phyloP scores from a whole-genome alignment of 2,113 vertebrate species.

The Alosa alosa region DNA sequence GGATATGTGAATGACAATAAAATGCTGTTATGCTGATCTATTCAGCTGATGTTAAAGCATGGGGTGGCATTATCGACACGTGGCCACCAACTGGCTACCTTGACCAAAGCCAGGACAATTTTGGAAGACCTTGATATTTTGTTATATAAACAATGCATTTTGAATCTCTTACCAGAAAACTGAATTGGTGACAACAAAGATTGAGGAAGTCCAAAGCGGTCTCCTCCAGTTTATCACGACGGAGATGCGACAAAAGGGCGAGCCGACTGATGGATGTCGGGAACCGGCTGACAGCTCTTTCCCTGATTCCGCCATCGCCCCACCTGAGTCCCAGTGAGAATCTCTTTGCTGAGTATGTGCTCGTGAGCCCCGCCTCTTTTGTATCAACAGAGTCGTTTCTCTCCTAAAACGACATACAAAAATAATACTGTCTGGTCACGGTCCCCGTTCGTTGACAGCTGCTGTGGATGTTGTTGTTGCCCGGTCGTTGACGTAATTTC shows the following conservation, averaged over 20 bases:
- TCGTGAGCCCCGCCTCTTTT: slow-evolving; percentile 17
- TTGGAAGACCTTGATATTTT: neutral
- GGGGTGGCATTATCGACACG: neutral
- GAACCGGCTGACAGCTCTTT: slow-evolving; percentile 21
- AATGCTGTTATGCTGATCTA: too few relatives aligned
- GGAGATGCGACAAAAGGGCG: slow-evolving; percentile 20
- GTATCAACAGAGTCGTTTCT: slow-evolving; percentile 35
- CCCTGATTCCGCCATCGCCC: slow-evolving; percentile 37
- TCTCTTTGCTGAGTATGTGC: slow-evolving; percentile 2
- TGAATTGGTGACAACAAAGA: slow-evolving; percentile 79
- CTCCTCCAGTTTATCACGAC: slow-evolving; percentile 77
- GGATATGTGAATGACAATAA: too few relatives aligned
- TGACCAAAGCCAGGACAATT: neutral
- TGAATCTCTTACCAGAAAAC: slow-evolving; percentile 75
- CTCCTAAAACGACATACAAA: slow-evolving; percentile 51
- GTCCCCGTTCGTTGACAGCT: slow-evolving; percentile 46
- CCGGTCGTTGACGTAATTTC: slow-evolving; percentile 64
- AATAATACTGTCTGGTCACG: slow-evolving; percentile 24
- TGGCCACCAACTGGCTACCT: neutral
- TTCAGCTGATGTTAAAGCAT: too few relatives aligned
- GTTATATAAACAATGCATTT: slow-evolving; percentile 53
- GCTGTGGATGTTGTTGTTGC: slow-evolving; percentile 53
- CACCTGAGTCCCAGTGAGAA: slow-evolving; percentile 16
- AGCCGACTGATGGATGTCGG: slow-evolving; percentile 12
- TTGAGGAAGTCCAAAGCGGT: slow-evolving; percentile 72